A percentile compares a stretch with the other conserved stretches of the same genome.
phyloP scores from a whole-genome alignment of 2,113 vertebrate species.

The Odocoileus virginianus region DNA sequence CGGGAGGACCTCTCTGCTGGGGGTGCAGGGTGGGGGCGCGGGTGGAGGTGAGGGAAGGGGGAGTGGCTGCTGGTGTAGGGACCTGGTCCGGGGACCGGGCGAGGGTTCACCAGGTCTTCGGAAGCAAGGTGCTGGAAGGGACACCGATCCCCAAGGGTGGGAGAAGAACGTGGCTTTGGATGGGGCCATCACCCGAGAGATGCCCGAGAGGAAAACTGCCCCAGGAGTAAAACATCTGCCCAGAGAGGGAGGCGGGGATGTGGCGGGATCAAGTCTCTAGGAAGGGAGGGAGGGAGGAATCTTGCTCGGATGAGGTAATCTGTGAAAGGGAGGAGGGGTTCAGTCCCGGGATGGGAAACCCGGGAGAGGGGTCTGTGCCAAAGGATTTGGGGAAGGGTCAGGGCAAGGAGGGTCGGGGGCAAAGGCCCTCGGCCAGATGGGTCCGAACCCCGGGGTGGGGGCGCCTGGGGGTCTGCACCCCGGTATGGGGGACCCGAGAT shows the following conservation, averaged over 20 bases:
- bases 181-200: conserved; percentile 41
- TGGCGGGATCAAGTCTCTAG: conserved; percentile 72
- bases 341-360: conserved; percentile 70
- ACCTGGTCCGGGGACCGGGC: neutral
- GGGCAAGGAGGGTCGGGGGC: neutral
- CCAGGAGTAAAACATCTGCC: conserved; percentile 71
- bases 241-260: conserved; percentile 67
- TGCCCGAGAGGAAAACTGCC: conserved; percentile 55
- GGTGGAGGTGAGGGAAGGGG: conserved; percentile 45
- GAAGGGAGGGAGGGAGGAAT: conserved; percentile 69
- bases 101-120: neutral
- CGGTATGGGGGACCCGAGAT: neutral
- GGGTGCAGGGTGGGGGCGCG: neutral
- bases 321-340: conserved; percentile 72
- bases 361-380: conserved; percentile 60
- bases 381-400: conserved; percentile 59
- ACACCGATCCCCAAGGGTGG: neutral
- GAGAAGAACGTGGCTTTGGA: conserved; percentile 11
- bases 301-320: conserved; percentile 75
- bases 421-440: neutral
- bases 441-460: neutral
- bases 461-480: conserved; percentile 20
- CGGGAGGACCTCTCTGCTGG: neutral
- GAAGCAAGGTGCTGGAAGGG: conserved; percentile 18
- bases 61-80: conserved; percentile 48